Conservation (phyloP, 2,888 invertebrate genomes). For the Polyommatus iphigenia region DNA sequence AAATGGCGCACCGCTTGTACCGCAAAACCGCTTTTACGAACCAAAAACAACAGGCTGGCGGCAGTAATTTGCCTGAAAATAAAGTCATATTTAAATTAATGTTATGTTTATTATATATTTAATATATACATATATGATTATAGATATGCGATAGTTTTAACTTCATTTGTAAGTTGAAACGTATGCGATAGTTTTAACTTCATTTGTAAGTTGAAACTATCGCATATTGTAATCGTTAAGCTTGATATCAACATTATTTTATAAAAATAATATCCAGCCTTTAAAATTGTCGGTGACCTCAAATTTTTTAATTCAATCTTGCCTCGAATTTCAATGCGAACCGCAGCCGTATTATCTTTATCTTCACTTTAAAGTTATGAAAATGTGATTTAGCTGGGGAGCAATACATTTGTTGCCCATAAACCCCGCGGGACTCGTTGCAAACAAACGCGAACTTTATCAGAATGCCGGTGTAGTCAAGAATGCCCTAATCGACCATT, state of each 20-base stretch:
- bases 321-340: not conserved
- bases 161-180: no score
- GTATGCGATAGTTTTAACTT: no score
- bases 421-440: constrained; percentile 65
- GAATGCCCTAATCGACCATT: constrained; percentile 51
- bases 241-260: no score
- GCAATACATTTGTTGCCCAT: constrained; percentile 59
- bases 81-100: not conserved
- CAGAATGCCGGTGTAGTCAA: constrained; percentile 59
- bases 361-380: constrained; percentile 39
- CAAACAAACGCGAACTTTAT: constrained; percentile 71
- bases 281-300: not conserved
- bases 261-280: no score
- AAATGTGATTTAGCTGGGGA: constrained; percentile 57
- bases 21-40: constrained; percentile 17
- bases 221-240: no score
- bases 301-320: not conserved
- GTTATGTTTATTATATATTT: no score
- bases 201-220: no score
- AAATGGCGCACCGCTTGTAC: constrained; percentile 13
- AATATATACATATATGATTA: no score
- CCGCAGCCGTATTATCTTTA: not conserved
- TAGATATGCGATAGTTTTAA: no score
- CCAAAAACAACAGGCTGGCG: constrained; percentile 2
- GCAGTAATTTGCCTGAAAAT: constrained; percentile 4